Evolutionary conservation across 2,797 vertebrate genomes (phyloP).

Genomic region (Buphagus erythrorhynchus): DNA sequence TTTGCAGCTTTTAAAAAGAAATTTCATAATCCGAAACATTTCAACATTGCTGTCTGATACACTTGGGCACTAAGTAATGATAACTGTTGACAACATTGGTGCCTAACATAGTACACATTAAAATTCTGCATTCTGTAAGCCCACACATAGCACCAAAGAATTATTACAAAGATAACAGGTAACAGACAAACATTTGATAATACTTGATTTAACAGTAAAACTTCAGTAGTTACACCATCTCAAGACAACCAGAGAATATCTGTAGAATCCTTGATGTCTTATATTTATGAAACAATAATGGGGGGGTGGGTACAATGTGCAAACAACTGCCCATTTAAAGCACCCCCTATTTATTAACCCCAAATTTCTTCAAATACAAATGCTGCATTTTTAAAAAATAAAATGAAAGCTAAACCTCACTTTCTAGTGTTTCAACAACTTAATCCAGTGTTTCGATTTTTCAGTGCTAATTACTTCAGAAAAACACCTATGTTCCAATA

Average conservation of each 20-base stretch:
- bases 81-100: slow-evolving; percentile 26
- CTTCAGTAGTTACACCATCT: not conserved
- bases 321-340: not conserved
- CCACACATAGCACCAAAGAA: slow-evolving; percentile 20
- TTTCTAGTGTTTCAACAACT: not conserved
- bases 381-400: not conserved
- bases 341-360: not conserved
- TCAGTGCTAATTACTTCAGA: slow-evolving; percentile 34
- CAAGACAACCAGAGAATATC: not conserved
- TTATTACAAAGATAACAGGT: slow-evolving; percentile 13
- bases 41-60: slow-evolving; percentile 36
- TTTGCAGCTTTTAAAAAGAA: not conserved
- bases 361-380: not conserved
- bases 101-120: not conserved
- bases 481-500: not conserved
- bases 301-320: not conserved
- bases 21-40: slow-evolving; percentile 12
- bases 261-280: not conserved
- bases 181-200: not conserved
- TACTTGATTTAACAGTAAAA: not conserved
- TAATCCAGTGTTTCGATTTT: slow-evolving; percentile 28
- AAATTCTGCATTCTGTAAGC: not conserved
- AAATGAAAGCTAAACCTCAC: slow-evolving; percentile 46
- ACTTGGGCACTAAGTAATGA: slow-evolving; percentile 42
- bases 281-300: not conserved